Evolutionary conservation across 2,113 vertebrate species (phyloP).

Genomic region (Piaya cayana): DNA sequence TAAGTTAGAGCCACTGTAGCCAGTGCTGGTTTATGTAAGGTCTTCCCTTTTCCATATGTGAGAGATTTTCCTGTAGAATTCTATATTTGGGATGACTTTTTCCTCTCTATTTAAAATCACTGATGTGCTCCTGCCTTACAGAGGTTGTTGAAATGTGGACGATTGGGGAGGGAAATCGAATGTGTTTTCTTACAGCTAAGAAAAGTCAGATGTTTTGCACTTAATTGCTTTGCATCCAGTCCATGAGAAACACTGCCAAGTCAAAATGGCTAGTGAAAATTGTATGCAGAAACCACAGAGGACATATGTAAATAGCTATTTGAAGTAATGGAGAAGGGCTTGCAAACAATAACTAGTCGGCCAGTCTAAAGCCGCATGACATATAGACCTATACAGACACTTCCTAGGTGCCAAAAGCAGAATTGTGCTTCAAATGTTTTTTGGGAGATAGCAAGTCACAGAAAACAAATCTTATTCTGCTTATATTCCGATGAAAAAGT

Average conservation of each 20-base stretch:
- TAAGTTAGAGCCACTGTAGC: not conserved
- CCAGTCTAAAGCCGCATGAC: not conserved
- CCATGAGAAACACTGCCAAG: not conserved
- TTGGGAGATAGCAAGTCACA: not conserved
- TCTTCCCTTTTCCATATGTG: not conserved
- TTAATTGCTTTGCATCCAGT: not conserved
- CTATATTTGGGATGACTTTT: not conserved
- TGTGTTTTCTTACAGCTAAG: not conserved
- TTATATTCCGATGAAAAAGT: not conserved
- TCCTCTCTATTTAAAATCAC: not conserved
- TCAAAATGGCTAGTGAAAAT: not conserved
- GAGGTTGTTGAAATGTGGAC: not conserved
- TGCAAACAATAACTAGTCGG: not conserved
- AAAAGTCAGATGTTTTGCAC: not conserved
- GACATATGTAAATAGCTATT: not conserved
- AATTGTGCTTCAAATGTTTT: not conserved
- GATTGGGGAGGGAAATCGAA: not conserved
- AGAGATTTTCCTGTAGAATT: not conserved
- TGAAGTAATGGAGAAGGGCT: not conserved
- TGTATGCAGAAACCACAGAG: not conserved
- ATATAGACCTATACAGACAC: not conserved
- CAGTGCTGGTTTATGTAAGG: not conserved
- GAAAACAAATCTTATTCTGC: not conserved
- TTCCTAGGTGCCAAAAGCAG: not conserved
- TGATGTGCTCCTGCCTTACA: not conserved